These are phyloP conservation scores for Synanthedon myopaeformis DNA, from an alignment of 2,888 invertebrate species.

Conservation along the genomic window DNA sequence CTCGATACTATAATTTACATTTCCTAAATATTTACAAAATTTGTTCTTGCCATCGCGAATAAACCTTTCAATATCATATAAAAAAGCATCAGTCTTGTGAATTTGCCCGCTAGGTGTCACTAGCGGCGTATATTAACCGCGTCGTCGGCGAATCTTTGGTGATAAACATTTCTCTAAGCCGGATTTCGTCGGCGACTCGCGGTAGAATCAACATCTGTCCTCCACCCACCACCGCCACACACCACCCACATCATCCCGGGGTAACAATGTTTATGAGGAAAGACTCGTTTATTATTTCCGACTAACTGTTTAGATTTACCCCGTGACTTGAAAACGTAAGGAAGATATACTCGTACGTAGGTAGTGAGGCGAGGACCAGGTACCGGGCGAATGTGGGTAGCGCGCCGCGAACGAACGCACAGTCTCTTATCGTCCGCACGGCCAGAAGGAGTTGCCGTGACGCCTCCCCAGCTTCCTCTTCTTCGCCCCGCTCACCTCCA, in stretches of 20 bases:
- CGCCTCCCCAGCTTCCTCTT: conserved; percentile 55
- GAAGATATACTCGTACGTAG: too few relatives aligned
- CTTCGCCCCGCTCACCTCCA: conserved; percentile 46
- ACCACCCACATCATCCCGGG: neutral
- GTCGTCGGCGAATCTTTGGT: conserved; percentile 51
- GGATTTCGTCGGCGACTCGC: conserved; percentile 13
- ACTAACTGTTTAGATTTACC: neutral
- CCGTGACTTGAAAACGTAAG: neutral
- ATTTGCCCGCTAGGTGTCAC: conserved; percentile 31
- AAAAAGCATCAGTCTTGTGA: conserved; percentile 67
- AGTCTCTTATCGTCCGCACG: conserved; percentile 49
- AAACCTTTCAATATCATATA: conserved; percentile 42
- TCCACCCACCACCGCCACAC: conserved; percentile 3
- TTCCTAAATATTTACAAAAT: conserved; percentile 49
- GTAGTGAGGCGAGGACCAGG: neutral
- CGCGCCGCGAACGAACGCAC: neutral
- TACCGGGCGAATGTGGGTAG: neutral
- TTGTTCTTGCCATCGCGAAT: conserved; percentile 23
- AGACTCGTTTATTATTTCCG: too few relatives aligned
- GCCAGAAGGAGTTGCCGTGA: conserved; percentile 56
- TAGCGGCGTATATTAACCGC: conserved; percentile 9
- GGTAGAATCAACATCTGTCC: conserved; percentile 45
- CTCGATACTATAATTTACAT: conserved; percentile 22
- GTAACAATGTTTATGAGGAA: too few relatives aligned
- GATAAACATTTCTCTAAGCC: conserved; percentile 27